phyloP scores from a whole-genome alignment of 2,888 invertebrate species.

The Cylloceria caligata region DNA sequence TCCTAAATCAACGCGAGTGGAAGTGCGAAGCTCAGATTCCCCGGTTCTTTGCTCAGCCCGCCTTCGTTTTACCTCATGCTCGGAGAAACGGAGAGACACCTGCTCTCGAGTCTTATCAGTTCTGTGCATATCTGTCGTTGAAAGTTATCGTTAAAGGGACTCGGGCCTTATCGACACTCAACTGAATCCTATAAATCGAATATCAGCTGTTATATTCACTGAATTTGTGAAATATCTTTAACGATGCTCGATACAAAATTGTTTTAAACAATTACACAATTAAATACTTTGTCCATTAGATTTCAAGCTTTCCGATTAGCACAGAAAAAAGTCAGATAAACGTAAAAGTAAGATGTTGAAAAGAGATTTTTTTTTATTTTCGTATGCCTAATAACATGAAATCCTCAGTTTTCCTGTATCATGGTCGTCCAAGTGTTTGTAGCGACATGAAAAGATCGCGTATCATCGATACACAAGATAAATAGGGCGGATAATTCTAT shows the following conservation, averaged over 20 bases:
- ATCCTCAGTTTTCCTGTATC: too few species aligned
- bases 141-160: background rate
- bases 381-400: too few species aligned
- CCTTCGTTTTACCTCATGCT: conserved; percentile 39
- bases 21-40: conserved; percentile 15
- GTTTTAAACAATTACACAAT: background rate
- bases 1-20: conserved; percentile 47
- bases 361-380: too few species aligned
- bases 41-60: conserved; percentile 33
- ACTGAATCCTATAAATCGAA: background rate
- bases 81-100: conserved; percentile 34
- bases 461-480: too few species aligned
- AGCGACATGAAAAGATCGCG: too few species aligned
- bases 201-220: background rate
- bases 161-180: background rate
- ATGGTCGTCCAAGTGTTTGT: too few species aligned
- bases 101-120: conserved; percentile 51
- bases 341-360: too few species aligned
- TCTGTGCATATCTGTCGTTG: background rate
- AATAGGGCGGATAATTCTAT: too few species aligned
- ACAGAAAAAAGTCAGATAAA: too few species aligned
- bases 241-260: too few species aligned
- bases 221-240: background rate
- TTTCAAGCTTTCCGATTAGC: too few species aligned
- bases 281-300: background rate